These are phyloP conservation scores for Andricus grossulariae DNA, from an alignment of 1,140 invertebrate genomes.

Conservation along the genomic window DNA sequence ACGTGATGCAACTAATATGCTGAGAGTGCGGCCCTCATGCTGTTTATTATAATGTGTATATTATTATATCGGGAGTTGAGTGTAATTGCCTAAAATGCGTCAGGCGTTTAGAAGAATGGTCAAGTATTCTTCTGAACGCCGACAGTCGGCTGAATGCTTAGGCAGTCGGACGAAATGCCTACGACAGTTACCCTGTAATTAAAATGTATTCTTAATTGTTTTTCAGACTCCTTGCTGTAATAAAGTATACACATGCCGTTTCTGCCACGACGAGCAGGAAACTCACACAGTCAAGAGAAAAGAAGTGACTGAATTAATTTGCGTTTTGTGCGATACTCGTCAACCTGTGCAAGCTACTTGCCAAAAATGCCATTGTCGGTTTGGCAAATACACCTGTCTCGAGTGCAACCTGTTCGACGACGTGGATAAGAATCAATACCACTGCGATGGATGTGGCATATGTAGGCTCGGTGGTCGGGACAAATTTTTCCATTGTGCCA, in stretches of 20 bases:
- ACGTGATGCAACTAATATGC: too few relatives aligned
- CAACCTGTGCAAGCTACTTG: slow-evolving; percentile 88
- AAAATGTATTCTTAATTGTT: slow-evolving; percentile 11
- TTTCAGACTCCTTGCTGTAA: slow-evolving; percentile 90
- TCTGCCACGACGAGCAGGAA: slow-evolving; percentile 92
- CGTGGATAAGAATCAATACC: slow-evolving; percentile 91
- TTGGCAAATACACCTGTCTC: slow-evolving; percentile 91
- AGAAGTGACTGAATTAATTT: slow-evolving; percentile 87
- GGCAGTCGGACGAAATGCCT: too few relatives aligned
- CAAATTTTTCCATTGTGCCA: slow-evolving; percentile 91
- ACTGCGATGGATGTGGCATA: slow-evolving; percentile 91
- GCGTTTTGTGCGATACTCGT: slow-evolving; percentile 86
- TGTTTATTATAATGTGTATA: too few relatives aligned
- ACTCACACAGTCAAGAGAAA: slow-evolving; percentile 88
- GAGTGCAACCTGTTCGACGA: slow-evolving; percentile 94
- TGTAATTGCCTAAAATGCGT: too few relatives aligned
- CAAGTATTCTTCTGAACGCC: too few relatives aligned
- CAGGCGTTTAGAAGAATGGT: too few relatives aligned
- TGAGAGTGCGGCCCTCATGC: too few relatives aligned
- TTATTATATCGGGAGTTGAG: too few relatives aligned
- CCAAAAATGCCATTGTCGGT: slow-evolving; percentile 83
- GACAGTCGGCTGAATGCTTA: too few relatives aligned
- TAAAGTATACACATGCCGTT: slow-evolving; percentile 90
- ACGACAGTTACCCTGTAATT: too few relatives aligned
- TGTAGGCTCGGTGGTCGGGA: slow-evolving; percentile 90